These are phyloP conservation scores for Hemicentrotus pulcherrimus DNA, from an alignment of 35 echinoderm and acorn worm species.

Conservation along the genomic window DNA sequence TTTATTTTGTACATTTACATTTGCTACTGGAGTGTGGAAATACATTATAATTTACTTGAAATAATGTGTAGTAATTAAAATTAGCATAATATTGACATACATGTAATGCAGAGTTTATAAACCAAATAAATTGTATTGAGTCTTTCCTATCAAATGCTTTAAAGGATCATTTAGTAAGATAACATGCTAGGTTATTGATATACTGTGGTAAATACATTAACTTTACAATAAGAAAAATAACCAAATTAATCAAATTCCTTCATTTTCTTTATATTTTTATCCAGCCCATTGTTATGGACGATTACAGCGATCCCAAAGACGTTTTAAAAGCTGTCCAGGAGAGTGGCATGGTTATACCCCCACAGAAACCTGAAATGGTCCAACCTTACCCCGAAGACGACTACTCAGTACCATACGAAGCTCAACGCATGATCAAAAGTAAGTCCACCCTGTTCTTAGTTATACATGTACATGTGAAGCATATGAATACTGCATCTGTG, in stretches of 20 bases:
- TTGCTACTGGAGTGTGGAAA: too few relatives aligned
- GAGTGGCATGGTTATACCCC: conserved; percentile 67
- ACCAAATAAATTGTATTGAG: too few relatives aligned
- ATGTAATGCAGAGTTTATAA: too few relatives aligned
- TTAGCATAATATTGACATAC: too few relatives aligned
- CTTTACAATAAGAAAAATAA: too few relatives aligned
- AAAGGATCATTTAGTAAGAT: too few relatives aligned
- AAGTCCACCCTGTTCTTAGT: conserved; percentile 25
- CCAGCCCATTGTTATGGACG: conserved; percentile 88
- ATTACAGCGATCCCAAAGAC: conserved; percentile 99
- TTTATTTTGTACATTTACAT: too few relatives aligned
- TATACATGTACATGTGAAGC: background rate
- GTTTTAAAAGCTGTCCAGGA: conserved; percentile 78
- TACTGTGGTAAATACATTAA: too few relatives aligned
- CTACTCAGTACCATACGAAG: conserved; percentile 96
- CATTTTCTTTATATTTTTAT: conserved; percentile 37
- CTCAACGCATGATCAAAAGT: conserved; percentile 78
- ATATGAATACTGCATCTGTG: background rate
- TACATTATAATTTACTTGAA: too few relatives aligned
- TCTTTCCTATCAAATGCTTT: too few relatives aligned
- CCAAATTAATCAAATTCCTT: background rate
- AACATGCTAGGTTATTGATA: too few relatives aligned
- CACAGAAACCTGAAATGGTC: conserved; percentile 62
- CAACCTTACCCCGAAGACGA: conserved; percentile 76
- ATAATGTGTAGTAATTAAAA: too few relatives aligned